These are phyloP conservation scores for Yponomeuta evonymella DNA, from an alignment of 2,888 invertebrate species.

Conservation along the genomic window DNA sequence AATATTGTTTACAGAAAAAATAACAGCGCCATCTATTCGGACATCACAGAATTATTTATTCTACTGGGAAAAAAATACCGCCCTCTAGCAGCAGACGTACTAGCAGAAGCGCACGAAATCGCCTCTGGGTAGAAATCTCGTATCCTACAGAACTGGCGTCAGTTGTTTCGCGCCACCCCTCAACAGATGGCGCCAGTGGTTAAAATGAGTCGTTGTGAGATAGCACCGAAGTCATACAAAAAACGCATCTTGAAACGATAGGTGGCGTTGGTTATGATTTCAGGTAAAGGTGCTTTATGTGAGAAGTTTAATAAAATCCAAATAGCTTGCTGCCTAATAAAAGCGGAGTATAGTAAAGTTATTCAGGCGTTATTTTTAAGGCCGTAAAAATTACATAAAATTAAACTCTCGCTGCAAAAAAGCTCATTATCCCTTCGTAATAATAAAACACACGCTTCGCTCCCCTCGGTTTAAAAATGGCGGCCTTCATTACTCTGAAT, in stretches of 20 bases:
- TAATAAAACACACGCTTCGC: constrained; percentile 8
- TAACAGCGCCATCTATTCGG: neutral
- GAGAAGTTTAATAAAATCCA: neutral
- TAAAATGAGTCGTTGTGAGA: neutral
- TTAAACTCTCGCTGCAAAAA: constrained; percentile 29
- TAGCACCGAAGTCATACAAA: neutral
- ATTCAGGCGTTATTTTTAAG: neutral
- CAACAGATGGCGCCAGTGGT: neutral
- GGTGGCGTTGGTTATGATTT: no score
- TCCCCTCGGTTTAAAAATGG: constrained; percentile 23
- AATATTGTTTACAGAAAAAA: no score
- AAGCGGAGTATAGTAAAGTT: neutral
- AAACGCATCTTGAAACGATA: no score
- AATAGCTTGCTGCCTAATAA: neutral
- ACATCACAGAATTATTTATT: neutral
- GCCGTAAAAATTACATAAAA: neutral
- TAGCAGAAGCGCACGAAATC: neutral
- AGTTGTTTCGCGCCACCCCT: neutral
- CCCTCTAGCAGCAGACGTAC: neutral
- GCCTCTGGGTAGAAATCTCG: neutral
- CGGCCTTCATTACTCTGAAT: constrained; percentile 49
- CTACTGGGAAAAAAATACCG: neutral
- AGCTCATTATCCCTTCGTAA: constrained; percentile 33
- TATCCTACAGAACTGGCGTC: neutral
- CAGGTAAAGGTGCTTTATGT: no score